A percentile compares a stretch with the other conserved stretches of the same genome.
These are phyloP conservation scores for Hypotaenidia okinawae DNA, from an alignment of 2,797 vertebrate genomes.

Conservation along the genomic window DNA sequence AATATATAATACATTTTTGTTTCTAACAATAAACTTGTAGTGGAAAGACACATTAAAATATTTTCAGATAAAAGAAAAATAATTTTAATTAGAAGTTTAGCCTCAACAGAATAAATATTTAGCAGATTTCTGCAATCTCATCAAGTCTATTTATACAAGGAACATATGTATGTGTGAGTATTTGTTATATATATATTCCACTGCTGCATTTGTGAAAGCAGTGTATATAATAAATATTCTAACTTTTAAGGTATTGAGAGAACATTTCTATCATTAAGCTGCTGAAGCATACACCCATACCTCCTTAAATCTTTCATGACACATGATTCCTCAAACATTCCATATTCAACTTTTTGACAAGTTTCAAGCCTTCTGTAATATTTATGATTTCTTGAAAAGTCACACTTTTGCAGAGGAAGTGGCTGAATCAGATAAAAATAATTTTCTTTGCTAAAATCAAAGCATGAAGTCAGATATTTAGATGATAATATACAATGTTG, in stretches of 20 bases:
- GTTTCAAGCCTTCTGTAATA: not conserved
- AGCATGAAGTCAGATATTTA: not conserved
- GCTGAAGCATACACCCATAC: not conserved
- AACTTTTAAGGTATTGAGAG: slow-evolving; percentile 10
- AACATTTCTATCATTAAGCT: not conserved
- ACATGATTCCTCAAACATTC: not conserved
- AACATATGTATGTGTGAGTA: not conserved
- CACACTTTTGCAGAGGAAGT: not conserved
- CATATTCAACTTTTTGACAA: not conserved
- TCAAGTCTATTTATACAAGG: not conserved
- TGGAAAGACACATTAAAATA: not conserved
- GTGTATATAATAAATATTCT: not conserved
- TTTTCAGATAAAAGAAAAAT: not conserved
- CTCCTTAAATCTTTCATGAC: slow-evolving; percentile 19
- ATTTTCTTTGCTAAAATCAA: not conserved
- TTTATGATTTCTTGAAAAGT: not conserved
- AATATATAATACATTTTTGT: not conserved
- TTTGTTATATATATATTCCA: not conserved
- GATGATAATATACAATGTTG: not conserved
- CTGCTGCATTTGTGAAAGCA: not conserved
- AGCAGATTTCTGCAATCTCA: not conserved
- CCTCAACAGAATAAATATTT: not conserved
- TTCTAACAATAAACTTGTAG: not conserved
- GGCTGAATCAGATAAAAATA: not conserved
- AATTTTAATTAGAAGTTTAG: not conserved